phyloP scores from a whole-genome alignment of 2,888 invertebrate species.

The Mystacides longicornis region DNA sequence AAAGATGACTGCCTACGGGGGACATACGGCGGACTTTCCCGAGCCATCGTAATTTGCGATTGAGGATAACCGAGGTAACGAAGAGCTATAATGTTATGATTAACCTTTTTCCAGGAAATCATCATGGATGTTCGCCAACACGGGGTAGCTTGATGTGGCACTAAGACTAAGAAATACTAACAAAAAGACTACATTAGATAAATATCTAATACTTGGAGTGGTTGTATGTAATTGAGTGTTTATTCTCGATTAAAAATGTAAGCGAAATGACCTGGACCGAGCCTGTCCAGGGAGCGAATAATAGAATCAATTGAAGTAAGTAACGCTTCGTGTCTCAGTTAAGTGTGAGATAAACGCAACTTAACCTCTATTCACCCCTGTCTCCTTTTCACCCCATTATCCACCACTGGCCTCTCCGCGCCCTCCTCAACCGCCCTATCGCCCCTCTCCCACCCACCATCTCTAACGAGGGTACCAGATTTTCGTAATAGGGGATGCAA shows the following conservation, averaged over 20 bases:
- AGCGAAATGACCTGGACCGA: neutral
- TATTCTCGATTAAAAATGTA: neutral
- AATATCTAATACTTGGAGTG: too few relatives aligned
- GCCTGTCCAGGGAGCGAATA: conserved; percentile 9
- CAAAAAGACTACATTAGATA: too few relatives aligned
- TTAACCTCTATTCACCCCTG: conserved; percentile 16
- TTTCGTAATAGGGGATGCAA: neutral
- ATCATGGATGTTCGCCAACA: too few relatives aligned
- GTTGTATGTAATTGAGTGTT: too few relatives aligned
- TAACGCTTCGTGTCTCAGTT: conserved; percentile 22
- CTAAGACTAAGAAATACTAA: too few relatives aligned
- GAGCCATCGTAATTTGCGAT: too few relatives aligned
- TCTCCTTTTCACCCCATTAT: conserved; percentile 6
- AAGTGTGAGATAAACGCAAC: conserved; percentile 25
- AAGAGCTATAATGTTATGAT: too few relatives aligned
- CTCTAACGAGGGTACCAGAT: neutral
- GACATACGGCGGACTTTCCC: too few relatives aligned
- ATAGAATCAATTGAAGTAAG: conserved; percentile 25
- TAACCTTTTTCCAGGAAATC: too few relatives aligned
- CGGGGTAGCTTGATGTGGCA: too few relatives aligned
- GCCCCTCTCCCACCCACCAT: neutral
- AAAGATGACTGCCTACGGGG: too few relatives aligned
- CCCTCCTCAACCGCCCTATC: neutral
- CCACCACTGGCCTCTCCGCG: conserved; percentile 6
- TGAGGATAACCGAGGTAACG: too few relatives aligned